Base-by-base conservation (phyloP, 2,888 invertebrate genomes). In the Drosophila vallismaia region DNA sequence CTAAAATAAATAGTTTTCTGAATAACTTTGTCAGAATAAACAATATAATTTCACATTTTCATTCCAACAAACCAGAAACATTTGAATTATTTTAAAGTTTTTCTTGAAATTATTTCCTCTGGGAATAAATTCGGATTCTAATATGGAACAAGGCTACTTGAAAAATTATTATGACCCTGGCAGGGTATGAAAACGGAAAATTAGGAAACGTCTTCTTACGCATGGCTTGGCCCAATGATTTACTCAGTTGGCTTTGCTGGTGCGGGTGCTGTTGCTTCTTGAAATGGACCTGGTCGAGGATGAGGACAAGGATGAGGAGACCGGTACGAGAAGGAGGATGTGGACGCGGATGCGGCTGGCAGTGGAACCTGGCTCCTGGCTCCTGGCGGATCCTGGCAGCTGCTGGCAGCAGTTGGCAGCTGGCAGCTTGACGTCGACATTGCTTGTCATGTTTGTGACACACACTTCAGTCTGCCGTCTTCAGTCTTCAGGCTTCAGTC, bases 381-480 rank as follows among this genome's bases (percentile, higher is more conserved):
- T 19, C 19, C 19, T 19, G 19, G 44, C 54, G 9, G 28, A 54
- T 42, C 44, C 54, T 24, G 60, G 60, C 60, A 62, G 60, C 60
- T 59, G 55, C 68, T 67, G 68, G 29, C 48, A 48, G 53, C 48
- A 53, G 66, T 59, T 50, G 69, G 73, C 71, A 70, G 86, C 74
- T 81, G 80, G 57, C 86, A 71, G 77, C 77, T 81, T 86, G 88
- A 85, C 86, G 83, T 71, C 70, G 71, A 70, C 70, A 51, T 71
- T 51, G 76, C 74, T 71, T 85, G 88, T 85, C 86, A 84, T 87
- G 88, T 79, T 82, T 87, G 79, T 82, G 87, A 84, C 83, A 86
- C 85, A 85, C 79, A 85, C 82, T 85, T 86, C 87, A 84, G 75
- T 75, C 76, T 51, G 40, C 60, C 67, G 71, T 48, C 77, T 53